phyloP scores from a whole-genome alignment of 1,140 invertebrate species.

The Heliconius eleuchia region DNA sequence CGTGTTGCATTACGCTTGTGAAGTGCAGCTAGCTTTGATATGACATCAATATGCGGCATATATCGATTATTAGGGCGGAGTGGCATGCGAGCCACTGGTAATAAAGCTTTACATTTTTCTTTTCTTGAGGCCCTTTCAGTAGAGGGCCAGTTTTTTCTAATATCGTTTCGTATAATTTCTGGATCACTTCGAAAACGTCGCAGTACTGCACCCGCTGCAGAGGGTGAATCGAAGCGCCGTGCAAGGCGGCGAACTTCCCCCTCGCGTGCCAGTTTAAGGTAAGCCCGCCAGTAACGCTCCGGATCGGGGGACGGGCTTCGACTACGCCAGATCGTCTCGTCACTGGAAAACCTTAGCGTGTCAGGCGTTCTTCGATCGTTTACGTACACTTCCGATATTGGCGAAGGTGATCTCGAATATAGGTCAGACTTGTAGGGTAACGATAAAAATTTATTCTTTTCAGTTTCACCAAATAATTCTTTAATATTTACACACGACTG shows the following conservation, averaged over 20 bases:
- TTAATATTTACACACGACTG: conserved; percentile 89
- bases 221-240: conserved; percentile 86
- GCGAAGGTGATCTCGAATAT: conserved; percentile 71
- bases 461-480: conserved; percentile 88
- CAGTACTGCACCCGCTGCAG: conserved; percentile 71
- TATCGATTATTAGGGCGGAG: conserved; percentile 86
- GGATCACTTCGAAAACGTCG: conserved; percentile 89
- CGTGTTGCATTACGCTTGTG: conserved; percentile 78
- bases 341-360: conserved; percentile 82
- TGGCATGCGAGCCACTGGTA: conserved; percentile 84
- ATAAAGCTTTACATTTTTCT: conserved; percentile 78
- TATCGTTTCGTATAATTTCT: conserved; percentile 84
- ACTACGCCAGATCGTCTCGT: conserved; percentile 84
- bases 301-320: conserved; percentile 85
- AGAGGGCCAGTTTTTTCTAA: conserved; percentile 75
- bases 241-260: conserved; percentile 89
- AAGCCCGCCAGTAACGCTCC: conserved; percentile 86
- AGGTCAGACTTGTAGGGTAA: conserved; percentile 65
- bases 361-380: conserved; percentile 71
- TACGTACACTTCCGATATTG: conserved; percentile 65
- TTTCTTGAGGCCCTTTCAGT: conserved; percentile 66
- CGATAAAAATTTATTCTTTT: conserved; percentile 77
- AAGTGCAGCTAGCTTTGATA: conserved; percentile 90
- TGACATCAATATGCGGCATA: conserved; percentile 94
- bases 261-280: conserved; percentile 85